A percentile compares a stretch with the other conserved stretches of the same genome.
phyloP scores from a whole-genome alignment of 1,140 invertebrate species.

The Bombus pyrosoma region DNA sequence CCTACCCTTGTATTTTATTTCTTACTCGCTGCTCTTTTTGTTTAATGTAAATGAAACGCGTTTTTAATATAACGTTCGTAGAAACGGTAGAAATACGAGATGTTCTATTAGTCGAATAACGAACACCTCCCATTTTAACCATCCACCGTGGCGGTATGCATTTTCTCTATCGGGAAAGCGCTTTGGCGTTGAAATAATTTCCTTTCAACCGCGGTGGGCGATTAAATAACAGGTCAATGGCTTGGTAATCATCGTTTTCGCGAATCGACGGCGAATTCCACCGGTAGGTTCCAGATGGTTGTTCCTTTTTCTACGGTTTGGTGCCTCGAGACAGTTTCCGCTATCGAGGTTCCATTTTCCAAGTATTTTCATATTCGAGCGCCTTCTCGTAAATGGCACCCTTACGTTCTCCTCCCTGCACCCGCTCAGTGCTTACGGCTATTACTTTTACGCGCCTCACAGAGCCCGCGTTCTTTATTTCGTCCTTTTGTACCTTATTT shows the following conservation, averaged over 20 bases:
- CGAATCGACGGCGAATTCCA: neutral
- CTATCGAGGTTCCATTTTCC: slow-evolving; percentile 42
- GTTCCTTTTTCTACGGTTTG: neutral
- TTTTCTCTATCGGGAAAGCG: neutral
- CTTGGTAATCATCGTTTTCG: neutral
- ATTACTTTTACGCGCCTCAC: slow-evolving; percentile 54
- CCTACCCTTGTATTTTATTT: neutral
- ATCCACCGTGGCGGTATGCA: neutral
- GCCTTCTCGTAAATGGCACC: slow-evolving; percentile 33
- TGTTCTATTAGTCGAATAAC: too few species aligned
- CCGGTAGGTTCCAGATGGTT: neutral
- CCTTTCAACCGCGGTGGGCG: neutral
- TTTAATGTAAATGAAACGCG: too few species aligned
- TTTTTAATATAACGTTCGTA: too few species aligned
- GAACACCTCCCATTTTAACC: too few species aligned
- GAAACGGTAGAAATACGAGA: too few species aligned
- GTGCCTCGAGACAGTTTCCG: neutral
- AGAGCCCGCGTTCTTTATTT: slow-evolving; percentile 34
- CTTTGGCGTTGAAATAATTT: neutral
- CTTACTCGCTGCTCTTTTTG: too few species aligned
- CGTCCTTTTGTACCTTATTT: slow-evolving; percentile 37
- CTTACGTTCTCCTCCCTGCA: slow-evolving; percentile 6
- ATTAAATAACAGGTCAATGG: neutral
- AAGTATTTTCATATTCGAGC: slow-evolving; percentile 61
- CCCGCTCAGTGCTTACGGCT: slow-evolving; percentile 35